Percentiles rank a stretch among this genome's conserved stretches.
Conservation (phyloP, 2,888 invertebrate species). For the Tupiocoris notatus region DNA sequence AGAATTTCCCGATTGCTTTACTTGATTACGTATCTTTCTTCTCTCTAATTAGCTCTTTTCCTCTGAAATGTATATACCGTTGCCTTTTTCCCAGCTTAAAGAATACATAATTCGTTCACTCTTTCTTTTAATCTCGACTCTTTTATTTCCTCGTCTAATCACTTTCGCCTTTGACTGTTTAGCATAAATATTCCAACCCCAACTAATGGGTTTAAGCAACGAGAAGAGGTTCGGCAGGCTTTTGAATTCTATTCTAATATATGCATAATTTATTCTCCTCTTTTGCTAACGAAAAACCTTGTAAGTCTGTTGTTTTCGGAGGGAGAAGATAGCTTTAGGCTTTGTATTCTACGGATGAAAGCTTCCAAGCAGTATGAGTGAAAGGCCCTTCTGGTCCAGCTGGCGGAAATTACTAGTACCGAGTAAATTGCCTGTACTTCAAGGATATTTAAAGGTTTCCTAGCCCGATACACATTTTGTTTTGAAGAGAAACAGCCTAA, state of each 20-base stretch:
- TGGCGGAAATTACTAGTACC: not conserved
- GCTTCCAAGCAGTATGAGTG: not conserved
- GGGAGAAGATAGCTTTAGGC: not conserved
- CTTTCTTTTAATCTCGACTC: not conserved
- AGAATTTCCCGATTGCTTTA: not conserved
- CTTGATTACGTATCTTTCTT: not conserved
- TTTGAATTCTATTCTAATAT: not conserved
- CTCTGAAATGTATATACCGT: not conserved
- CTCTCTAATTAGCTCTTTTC: not conserved
- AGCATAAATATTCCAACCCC: conserved; percentile 5
- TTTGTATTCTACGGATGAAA: not conserved
- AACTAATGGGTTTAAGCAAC: not conserved
- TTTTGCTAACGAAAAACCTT: not conserved
- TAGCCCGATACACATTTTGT: no score
- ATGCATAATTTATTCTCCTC: conserved; percentile 1
- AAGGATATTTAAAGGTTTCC: no score
- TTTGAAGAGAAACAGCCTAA: no score
- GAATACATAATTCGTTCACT: not conserved
- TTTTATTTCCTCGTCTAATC: not conserved
- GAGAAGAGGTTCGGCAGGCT: not conserved
- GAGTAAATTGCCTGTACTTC: no score
- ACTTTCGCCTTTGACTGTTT: not conserved
- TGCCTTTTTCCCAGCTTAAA: not conserved
- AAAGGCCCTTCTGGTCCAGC: no score
- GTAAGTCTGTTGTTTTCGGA: conserved; percentile 1